Conservation (phyloP, 2,888 invertebrate species). For the Helicoverpa assulta region DNA sequence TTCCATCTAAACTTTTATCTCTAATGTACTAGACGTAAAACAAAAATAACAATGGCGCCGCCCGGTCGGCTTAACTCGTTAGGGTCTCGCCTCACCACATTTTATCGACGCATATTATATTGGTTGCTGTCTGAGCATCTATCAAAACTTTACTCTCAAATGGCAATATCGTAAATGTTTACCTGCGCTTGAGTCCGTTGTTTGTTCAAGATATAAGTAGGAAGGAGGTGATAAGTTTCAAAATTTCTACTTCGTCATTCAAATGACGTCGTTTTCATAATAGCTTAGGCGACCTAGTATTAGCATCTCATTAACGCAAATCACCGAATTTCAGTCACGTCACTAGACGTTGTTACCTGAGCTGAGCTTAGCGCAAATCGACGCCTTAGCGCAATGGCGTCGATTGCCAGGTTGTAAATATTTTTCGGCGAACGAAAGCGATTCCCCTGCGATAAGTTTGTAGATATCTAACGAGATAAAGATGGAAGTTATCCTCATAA, state of each 20-base stretch:
- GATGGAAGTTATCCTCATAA: not conserved
- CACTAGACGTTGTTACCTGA: not conserved
- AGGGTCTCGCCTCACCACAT: conserved; percentile 9
- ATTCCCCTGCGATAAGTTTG: no score
- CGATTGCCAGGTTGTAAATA: not conserved
- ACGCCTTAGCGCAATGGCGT: not conserved
- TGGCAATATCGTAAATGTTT: not conserved
- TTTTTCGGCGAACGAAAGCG: not conserved
- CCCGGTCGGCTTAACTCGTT: conserved; percentile 37
- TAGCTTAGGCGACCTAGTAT: not conserved
- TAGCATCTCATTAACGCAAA: not conserved
- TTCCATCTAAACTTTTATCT: conserved; percentile 48
- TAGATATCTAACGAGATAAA: not conserved
- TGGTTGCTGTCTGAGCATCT: not conserved
- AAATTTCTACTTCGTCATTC: not conserved
- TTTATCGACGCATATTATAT: not conserved
- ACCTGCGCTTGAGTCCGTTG: not conserved
- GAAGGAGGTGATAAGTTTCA: not conserved
- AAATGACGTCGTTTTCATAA: not conserved
- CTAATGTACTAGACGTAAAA: conserved; percentile 35
- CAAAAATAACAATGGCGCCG: conserved; percentile 52
- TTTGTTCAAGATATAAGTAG: not conserved
- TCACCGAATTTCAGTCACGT: not conserved
- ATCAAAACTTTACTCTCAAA: not conserved
- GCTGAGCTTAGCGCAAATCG: not conserved